These are phyloP conservation scores for Atethmia centrago DNA, from an alignment of 2,888 invertebrate genomes.

Conservation along the genomic window DNA sequence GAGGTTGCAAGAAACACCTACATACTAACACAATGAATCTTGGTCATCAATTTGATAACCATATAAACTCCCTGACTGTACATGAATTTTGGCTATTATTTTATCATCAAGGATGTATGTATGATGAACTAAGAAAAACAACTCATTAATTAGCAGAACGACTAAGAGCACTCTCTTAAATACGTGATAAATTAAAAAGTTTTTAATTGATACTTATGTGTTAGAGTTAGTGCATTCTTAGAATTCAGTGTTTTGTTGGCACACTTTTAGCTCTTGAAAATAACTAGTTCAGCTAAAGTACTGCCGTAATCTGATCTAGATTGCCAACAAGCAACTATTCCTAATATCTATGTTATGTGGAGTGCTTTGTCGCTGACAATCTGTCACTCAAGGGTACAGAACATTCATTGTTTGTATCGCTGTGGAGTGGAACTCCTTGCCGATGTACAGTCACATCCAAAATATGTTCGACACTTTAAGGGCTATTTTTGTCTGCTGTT, in stretches of 20 bases:
- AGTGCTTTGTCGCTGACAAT: conserved; percentile 29
- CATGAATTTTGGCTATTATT: not conserved
- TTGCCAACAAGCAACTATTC: conserved; percentile 17
- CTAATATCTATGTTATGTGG: conserved; percentile 3
- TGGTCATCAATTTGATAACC: no score
- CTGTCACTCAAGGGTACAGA: not conserved
- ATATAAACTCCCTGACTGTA: no score
- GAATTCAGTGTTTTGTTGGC: conserved; percentile 51
- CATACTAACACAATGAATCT: no score
- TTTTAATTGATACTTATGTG: conserved; percentile 38
- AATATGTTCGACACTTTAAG: no score
- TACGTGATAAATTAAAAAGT: conserved; percentile 29
- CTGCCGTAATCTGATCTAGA: conserved; percentile 48
- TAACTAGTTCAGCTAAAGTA: conserved; percentile 38
- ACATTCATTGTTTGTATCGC: not conserved
- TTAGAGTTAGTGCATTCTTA: conserved; percentile 32
- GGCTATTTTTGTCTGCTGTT: no score
- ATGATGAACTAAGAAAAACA: not conserved
- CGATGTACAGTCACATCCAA: no score
- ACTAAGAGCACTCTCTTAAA: conserved; percentile 6
- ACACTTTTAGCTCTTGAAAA: conserved; percentile 39
- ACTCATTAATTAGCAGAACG: conserved; percentile 2
- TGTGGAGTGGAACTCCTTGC: not conserved
- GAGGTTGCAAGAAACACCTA: no score
- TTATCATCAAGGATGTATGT: not conserved